phyloP scores from a whole-genome alignment of 2,113 vertebrate species.

The Numenius arquata region DNA sequence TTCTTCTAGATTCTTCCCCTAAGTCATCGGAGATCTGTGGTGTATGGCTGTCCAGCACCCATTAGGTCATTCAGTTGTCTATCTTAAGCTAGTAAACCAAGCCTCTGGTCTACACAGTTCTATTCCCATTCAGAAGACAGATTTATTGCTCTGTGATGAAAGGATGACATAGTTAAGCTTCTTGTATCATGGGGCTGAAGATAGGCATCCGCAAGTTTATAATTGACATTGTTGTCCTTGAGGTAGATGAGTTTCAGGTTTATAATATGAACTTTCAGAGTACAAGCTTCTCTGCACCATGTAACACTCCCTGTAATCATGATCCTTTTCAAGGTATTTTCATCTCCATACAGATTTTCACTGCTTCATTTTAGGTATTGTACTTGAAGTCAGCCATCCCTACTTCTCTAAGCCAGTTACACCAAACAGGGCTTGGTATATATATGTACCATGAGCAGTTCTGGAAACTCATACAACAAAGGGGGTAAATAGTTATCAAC shows the following conservation, averaged over 20 bases:
- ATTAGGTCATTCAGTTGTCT: neutral
- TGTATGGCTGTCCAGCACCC: neutral
- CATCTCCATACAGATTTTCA: neutral
- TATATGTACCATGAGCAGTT: neutral
- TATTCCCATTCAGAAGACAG: neutral
- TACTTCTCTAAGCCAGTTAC: neutral
- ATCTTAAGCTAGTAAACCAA: neutral
- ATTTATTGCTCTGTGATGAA: neutral
- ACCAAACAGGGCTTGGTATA: neutral
- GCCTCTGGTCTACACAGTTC: neutral
- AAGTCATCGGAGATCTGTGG: neutral
- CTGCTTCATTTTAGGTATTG: neutral
- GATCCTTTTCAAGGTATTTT: neutral
- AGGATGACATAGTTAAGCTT: neutral
- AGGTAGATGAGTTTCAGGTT: neutral
- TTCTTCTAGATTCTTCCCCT: neutral
- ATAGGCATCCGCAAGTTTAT: neutral
- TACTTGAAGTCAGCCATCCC: neutral
- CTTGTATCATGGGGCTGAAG: neutral
- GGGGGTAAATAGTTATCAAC: neutral
- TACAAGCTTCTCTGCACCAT: neutral
- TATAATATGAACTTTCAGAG: neutral
- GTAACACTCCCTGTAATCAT: neutral
- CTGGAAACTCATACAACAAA: neutral
- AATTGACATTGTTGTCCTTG: neutral